Evolutionary conservation across 1,140 invertebrate genomes (phyloP).

Genomic region (Trinorchestia longiramus): DNA sequence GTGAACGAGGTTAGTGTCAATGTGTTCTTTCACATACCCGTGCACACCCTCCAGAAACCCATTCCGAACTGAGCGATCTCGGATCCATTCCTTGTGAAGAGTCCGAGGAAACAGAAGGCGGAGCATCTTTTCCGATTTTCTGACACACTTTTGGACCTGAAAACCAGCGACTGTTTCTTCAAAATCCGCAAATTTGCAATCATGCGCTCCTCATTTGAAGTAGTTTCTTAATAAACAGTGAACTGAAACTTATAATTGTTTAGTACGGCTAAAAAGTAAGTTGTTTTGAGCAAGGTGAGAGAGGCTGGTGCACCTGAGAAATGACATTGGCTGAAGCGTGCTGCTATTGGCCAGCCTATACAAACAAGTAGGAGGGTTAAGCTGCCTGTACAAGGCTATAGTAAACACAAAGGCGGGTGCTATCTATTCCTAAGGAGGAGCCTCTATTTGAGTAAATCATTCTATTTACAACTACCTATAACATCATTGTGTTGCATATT

Average conservation of each 20-base stretch:
- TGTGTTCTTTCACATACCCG: slow-evolving; percentile 28
- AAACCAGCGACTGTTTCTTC: not conserved
- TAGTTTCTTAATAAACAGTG: not conserved
- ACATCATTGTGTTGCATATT: not conserved
- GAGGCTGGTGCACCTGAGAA: slow-evolving; percentile 19
- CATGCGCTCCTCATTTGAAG: slow-evolving; percentile 9
- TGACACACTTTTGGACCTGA: not conserved
- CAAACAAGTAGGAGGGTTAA: slow-evolving; percentile 31
- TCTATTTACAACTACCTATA: not conserved
- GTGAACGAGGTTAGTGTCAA: not conserved
- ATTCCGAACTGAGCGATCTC: slow-evolving; percentile 21
- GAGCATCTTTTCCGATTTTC: not conserved
- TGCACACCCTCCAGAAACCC: slow-evolving; percentile 34
- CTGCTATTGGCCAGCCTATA: not conserved
- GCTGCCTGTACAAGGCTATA: not conserved
- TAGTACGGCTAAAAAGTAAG: not conserved
- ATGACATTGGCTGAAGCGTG: not conserved
- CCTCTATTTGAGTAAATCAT: not conserved
- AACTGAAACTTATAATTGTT: slow-evolving; percentile 43
- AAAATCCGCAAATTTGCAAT: slow-evolving; percentile 17
- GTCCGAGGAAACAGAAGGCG: not conserved
- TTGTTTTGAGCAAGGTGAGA: slow-evolving; percentile 43
- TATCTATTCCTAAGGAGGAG: not conserved
- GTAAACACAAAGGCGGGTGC: slow-evolving; percentile 28
- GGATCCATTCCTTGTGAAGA: not conserved